phyloP scores from a whole-genome alignment of 1,140 invertebrate genomes.

The Ladona fulva region DNA sequence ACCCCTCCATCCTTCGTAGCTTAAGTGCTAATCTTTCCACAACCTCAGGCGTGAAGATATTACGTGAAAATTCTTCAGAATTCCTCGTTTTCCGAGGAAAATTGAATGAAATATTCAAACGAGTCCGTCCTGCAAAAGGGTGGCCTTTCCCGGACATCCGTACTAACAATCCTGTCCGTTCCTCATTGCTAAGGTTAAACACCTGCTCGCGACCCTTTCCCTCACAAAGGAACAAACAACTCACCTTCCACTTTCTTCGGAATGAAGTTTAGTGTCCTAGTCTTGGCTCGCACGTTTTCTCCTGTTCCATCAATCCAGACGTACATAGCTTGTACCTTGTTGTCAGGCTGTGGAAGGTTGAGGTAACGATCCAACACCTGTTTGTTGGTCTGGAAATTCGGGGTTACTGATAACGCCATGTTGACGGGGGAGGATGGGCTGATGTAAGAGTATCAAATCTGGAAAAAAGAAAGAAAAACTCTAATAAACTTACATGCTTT shows the following conservation, averaged over 20 bases:
- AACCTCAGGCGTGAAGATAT: no score
- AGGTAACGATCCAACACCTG: constrained; percentile 61
- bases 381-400: constrained; percentile 67
- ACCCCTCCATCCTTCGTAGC: no score
- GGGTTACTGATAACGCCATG: constrained; percentile 25
- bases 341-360: constrained; percentile 62
- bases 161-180: no score
- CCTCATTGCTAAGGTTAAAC: not conserved
- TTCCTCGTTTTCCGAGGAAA: no score
- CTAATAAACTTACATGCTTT: no score
- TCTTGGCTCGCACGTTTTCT: constrained; percentile 79
- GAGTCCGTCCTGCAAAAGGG: no score
- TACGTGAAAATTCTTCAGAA: no score
- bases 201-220: not conserved
- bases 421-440: not conserved
- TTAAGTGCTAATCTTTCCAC: no score
- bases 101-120: no score
- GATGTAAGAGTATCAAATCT: not conserved
- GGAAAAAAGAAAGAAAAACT: no score
- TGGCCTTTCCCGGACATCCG: no score
- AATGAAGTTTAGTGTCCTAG: constrained; percentile 69
- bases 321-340: constrained; percentile 76
- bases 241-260: constrained; percentile 60
- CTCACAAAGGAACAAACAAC: not conserved
- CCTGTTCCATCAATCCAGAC: constrained; percentile 95